Evolutionary conservation across 2,888 invertebrate genomes (phyloP).

Genomic region (Galeopsomyia nigrocyanea): DNA sequence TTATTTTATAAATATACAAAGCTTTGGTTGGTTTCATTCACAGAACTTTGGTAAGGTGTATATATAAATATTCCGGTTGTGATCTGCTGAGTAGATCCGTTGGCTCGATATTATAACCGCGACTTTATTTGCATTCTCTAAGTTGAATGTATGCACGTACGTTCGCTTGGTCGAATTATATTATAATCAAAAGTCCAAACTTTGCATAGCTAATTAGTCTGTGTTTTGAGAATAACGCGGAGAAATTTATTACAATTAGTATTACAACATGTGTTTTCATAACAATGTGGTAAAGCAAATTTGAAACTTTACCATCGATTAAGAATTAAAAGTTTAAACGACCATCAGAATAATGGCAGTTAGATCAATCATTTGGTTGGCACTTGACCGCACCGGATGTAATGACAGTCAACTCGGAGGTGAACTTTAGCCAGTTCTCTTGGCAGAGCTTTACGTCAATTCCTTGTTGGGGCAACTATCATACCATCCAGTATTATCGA

Average conservation of each 20-base stretch:
- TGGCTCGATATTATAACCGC: slow-evolving; percentile 11
- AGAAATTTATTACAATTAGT: too few relatives aligned
- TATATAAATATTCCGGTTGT: background rate
- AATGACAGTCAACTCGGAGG: slow-evolving; percentile 56
- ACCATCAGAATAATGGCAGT: slow-evolving; percentile 15
- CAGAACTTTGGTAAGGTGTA: slow-evolving; percentile 48
- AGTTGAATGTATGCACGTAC: too few relatives aligned
- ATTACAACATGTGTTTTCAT: too few relatives aligned
- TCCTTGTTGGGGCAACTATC: slow-evolving; percentile 41
- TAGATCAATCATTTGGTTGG: slow-evolving; percentile 22
- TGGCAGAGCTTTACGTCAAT: slow-evolving; percentile 52
- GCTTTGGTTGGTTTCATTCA: slow-evolving; percentile 55
- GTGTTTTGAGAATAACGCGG: too few relatives aligned
- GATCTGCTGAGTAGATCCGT: slow-evolving; percentile 19
- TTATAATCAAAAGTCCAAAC: too few relatives aligned
- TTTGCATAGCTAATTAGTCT: too few relatives aligned
- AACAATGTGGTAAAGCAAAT: too few relatives aligned
- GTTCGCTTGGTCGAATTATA: too few relatives aligned
- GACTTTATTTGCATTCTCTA: slow-evolving; percentile 5
- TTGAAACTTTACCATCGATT: too few relatives aligned
- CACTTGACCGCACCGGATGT: slow-evolving; percentile 41
- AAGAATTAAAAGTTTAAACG: background rate
- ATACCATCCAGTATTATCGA: background rate
- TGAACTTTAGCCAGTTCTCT: slow-evolving; percentile 49
- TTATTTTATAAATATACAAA: slow-evolving; percentile 42